Conservation (phyloP, 2,797 vertebrate species). For the Sebastes trivittatus region DNA sequence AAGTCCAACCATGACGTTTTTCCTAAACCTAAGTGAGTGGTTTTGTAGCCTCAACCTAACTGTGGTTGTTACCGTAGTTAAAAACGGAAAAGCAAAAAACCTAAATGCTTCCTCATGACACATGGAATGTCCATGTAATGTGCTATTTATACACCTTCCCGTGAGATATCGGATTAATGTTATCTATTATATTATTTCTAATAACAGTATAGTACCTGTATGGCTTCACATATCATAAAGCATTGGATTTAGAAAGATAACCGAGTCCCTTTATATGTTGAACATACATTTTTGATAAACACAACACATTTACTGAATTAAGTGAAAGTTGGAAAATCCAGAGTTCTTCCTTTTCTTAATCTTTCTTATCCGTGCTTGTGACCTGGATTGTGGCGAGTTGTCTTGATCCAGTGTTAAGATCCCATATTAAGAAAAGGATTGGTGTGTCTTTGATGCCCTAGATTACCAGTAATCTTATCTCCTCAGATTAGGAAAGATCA, state of each 20-base stretch:
- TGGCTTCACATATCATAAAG: background rate
- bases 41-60: too few relatives aligned
- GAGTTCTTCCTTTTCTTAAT: constrained; percentile 30
- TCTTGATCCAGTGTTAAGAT: constrained; percentile 82
- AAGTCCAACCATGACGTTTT: too few relatives aligned
- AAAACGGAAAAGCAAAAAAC: too few relatives aligned
- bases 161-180: background rate
- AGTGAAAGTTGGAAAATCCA: constrained; percentile 49
- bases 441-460: constrained; percentile 76
- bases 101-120: too few relatives aligned
- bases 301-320: background rate
- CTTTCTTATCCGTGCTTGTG: constrained; percentile 33
- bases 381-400: constrained; percentile 75
- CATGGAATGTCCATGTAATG: too few relatives aligned
- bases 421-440: constrained; percentile 76
- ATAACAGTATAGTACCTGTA: background rate
- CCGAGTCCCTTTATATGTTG: background rate
- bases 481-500: constrained; percentile 66
- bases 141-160: too few relatives aligned
- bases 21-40: too few relatives aligned
- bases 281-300: background rate
- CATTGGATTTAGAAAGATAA: background rate
- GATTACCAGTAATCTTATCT: constrained; percentile 78
- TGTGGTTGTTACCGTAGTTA: too few relatives aligned
- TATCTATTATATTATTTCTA: background rate